Evolutionary conservation across 1,140 invertebrate genomes (phyloP), one percentile per base, ranked within the genome.

Genomic region (Halyomorpha halys): DNA sequence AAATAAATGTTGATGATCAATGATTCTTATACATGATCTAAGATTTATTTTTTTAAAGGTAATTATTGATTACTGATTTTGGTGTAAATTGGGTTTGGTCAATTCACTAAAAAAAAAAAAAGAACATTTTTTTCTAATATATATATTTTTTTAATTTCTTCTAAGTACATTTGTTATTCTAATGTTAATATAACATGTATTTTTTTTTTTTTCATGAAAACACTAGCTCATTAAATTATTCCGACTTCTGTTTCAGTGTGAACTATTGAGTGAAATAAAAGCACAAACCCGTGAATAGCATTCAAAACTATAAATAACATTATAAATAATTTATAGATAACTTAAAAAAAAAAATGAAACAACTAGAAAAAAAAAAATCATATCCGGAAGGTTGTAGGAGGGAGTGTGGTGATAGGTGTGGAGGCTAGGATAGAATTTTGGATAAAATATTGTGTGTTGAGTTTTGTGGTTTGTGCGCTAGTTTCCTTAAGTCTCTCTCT

Each of bases 221-320:
- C 30, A 14, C 27, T 44, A 30, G 59, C 53, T 56, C 53, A 56
- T 56, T 56, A 23, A 56, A 23, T 56, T 56, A 23, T 23, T 56
- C 53, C 53, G 23, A 56, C 18, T 56, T 56, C 53, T 56, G 53
- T 56, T 56, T 56, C 53, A 56, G 53, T 56, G 53, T 23, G 53
- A 56, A 21, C 53, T 56, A 49, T 25, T 56, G 53, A 23, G 53
- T 56, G 53, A 56, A 21, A 56, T 56, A 56, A 39, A 39, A 23
- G 53, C 53, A 56, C 53, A 56, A 56, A 25, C 18, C 53, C 53
- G 18, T 56, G 19, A 56, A 56, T 23, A 56, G 23, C 3, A 56
- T 56, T 56, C 23, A 18, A 49, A 39, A 39, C 34, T 25, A 56
- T 56, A 23, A 21, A 56, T 19, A 56, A 11, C 27, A 6, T 23